These are phyloP conservation scores for Melanaphis sacchari DNA, from an alignment of 1,140 invertebrate genomes.

Conservation along the genomic window DNA sequence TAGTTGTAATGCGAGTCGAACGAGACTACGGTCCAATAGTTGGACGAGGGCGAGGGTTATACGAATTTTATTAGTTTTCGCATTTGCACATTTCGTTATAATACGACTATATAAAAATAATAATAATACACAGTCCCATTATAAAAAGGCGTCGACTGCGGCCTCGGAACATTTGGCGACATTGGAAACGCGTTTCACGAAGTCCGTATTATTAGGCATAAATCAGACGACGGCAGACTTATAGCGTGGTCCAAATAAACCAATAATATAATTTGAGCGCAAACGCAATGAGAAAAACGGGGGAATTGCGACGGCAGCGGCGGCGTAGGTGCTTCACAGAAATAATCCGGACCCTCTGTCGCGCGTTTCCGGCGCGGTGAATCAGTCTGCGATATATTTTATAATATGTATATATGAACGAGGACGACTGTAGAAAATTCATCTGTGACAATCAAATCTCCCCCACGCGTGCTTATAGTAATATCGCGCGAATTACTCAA, in stretches of 20 bases:
- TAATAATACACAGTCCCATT: background rate
- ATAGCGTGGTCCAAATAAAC: background rate
- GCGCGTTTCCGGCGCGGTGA: background rate
- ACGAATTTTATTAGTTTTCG: conserved; percentile 54
- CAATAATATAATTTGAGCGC: background rate
- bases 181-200: background rate
- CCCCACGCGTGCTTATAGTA: background rate
- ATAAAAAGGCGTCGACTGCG: background rate
- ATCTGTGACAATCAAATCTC: background rate
- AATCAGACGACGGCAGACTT: conserved; percentile 27
- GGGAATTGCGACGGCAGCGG: background rate
- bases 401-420: background rate
- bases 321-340: conserved; percentile 25
- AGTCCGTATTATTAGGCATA: conserved; percentile 42
- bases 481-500: conserved; percentile 17
- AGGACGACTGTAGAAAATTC: background rate
- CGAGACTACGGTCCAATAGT: background rate
- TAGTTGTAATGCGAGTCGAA: background rate
- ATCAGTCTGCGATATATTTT: background rate
- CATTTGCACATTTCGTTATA: conserved; percentile 41
- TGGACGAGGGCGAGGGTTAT: background rate
- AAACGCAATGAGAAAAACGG: background rate
- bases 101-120: conserved; percentile 8
- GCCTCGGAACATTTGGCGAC: background rate
- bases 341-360: conserved; percentile 9